Percentiles rank a stretch among this genome's conserved stretches.
These are phyloP conservation scores for Lepidurus apus DNA, from an alignment of 1,140 invertebrate species.

Conservation along the genomic window DNA sequence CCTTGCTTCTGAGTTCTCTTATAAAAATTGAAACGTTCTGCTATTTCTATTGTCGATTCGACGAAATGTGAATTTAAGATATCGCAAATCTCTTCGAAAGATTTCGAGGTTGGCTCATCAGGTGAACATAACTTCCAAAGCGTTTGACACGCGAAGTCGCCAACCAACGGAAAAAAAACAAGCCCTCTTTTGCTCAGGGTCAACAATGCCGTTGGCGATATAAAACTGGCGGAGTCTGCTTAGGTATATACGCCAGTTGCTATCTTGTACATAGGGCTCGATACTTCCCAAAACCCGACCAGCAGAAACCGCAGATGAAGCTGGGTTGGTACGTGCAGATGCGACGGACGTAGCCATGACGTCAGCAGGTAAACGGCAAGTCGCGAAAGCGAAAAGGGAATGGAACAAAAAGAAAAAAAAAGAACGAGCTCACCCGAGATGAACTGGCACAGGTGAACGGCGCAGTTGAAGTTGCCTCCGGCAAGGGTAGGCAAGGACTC, in stretches of 20 bases:
- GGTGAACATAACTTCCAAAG: conserved; percentile 28
- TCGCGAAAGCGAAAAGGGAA: neutral
- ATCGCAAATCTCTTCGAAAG: conserved; percentile 25
- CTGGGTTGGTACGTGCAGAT: neutral
- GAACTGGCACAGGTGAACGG: neutral
- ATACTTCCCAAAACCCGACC: neutral
- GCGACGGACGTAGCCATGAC: neutral
- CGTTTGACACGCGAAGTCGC: neutral
- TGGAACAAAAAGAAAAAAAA: neutral
- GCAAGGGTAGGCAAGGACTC: neutral
- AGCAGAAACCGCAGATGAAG: neutral
- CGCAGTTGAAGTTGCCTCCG: neutral
- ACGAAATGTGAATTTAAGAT: conserved; percentile 19
- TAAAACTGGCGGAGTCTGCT: neutral
- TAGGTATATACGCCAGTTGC: conserved; percentile 17
- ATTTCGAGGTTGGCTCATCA: neutral
- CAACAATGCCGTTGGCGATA: conserved; percentile 24
- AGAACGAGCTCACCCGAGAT: neutral
- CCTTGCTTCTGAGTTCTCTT: conserved; percentile 36
- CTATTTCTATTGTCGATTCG: conserved; percentile 25
- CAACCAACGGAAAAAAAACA: conserved; percentile 20
- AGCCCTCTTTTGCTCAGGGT: conserved; percentile 19
- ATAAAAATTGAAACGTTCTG: conserved; percentile 34
- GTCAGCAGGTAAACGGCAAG: neutral
- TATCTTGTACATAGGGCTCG: neutral